These are phyloP conservation scores for Podiceps cristatus DNA, from an alignment of 2,113 vertebrate species.

Conservation along the genomic window DNA sequence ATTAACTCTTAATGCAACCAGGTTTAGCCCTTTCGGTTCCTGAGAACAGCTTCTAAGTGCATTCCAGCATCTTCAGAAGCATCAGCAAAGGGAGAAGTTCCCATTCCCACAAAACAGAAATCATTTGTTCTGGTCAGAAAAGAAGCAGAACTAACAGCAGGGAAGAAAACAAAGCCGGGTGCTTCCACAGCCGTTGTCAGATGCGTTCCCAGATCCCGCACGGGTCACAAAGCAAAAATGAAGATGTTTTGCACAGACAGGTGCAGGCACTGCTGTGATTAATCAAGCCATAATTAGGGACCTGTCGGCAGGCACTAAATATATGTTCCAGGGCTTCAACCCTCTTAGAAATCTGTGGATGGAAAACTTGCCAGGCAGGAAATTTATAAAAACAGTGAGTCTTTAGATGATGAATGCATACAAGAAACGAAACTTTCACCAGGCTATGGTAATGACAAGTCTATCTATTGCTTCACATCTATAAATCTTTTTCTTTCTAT, in stretches of 20 bases:
- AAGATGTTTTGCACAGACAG: conserved; percentile 68
- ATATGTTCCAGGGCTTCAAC: conserved; percentile 62
- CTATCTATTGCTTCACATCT: background rate
- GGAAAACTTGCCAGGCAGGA: conserved; percentile 62
- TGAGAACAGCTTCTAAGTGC: background rate
- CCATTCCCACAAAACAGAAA: background rate
- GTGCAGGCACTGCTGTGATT: conserved; percentile 71
- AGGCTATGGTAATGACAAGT: background rate
- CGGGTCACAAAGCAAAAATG: conserved; percentile 53
- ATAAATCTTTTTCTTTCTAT: background rate
- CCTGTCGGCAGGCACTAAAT: conserved; percentile 67
- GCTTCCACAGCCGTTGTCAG: background rate
- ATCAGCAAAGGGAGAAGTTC: background rate
- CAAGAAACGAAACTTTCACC: conserved; percentile 38
- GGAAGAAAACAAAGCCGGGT: background rate
- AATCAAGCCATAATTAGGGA: conserved; percentile 74
- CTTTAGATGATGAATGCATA: conserved; percentile 11
- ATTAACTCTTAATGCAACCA: background rate
- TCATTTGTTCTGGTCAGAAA: background rate
- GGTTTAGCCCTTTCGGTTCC: background rate
- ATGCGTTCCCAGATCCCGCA: background rate
- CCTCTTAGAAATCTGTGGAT: conserved; percentile 34
- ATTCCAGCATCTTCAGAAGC: background rate
- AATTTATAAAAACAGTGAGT: conserved; percentile 29
- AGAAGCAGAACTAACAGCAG: background rate